Conservation (phyloP, 2,888 invertebrate species). For the Hypomecis atomaria region DNA sequence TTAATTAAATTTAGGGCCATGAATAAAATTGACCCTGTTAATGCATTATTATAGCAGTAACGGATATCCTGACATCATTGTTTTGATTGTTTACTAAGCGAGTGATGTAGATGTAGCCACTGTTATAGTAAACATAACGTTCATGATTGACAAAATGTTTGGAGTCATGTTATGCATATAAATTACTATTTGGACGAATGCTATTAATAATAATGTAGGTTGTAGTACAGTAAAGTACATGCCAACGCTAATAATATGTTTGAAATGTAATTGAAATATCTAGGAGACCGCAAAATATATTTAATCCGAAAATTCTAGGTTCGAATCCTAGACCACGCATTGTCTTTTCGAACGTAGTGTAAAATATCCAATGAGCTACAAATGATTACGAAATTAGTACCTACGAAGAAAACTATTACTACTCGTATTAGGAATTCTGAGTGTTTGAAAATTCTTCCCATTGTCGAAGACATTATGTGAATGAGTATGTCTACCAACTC, state of each 20-base stretch:
- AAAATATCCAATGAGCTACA: too few relatives aligned
- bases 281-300: too few relatives aligned
- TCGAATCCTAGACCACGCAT: too few relatives aligned
- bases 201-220: background rate
- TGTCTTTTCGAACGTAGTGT: too few relatives aligned
- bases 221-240: background rate
- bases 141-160: slow-evolving; percentile 12
- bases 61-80: slow-evolving; percentile 30
- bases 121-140: slow-evolving; percentile 17
- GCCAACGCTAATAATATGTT: background rate
- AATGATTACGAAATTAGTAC: too few relatives aligned
- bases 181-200: slow-evolving; percentile 8
- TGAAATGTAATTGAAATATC: background rate
- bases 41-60: slow-evolving; percentile 22
- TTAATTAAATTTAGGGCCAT: background rate
- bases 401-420: too few relatives aligned
- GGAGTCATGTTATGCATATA: slow-evolving; percentile 20
- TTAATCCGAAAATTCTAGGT: too few relatives aligned
- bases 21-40: slow-evolving; percentile 4
- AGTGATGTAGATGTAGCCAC: slow-evolving; percentile 10
- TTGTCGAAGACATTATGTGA: too few relatives aligned
- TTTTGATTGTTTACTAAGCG: slow-evolving; percentile 17
- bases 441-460: too few relatives aligned
- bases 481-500: too few relatives aligned
- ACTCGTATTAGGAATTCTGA: too few relatives aligned